These are phyloP conservation scores for Aphis craccivora DNA, from an alignment of 1,140 invertebrate genomes.

Conservation along the genomic window DNA sequence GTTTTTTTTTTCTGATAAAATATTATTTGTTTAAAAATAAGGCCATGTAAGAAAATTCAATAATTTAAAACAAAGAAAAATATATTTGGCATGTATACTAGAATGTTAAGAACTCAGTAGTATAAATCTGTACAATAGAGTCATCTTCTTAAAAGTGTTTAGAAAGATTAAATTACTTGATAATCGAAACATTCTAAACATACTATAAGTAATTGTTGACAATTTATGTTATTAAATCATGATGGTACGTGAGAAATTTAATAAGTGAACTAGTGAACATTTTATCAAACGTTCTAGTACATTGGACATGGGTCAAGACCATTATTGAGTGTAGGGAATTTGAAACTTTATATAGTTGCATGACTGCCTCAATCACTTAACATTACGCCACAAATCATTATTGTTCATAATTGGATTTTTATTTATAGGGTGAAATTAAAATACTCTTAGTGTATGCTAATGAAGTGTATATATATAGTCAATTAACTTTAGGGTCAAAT, in stretches of 20 bases:
- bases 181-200: neutral
- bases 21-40: neutral
- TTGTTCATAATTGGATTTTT: neutral
- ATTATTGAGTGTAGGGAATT: neutral
- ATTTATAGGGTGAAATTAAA: neutral
- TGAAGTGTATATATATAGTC: neutral
- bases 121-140: neutral
- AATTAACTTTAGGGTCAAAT: no score
- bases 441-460: neutral
- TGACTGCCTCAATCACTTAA: neutral
- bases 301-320: neutral
- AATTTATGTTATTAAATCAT: neutral
- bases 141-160: neutral
- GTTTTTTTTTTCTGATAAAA: neutral
- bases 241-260: neutral
- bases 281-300: neutral
- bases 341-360: neutral
- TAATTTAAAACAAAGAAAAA: neutral
- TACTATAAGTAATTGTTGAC: neutral
- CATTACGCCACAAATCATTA: neutral
- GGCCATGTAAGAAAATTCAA: neutral
- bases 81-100: neutral
- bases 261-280: neutral
- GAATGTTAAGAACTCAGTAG: neutral
- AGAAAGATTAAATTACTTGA: neutral